Evolutionary conservation across 2,888 invertebrate species (phyloP).

Genomic region (Candidula unifasciata): DNA sequence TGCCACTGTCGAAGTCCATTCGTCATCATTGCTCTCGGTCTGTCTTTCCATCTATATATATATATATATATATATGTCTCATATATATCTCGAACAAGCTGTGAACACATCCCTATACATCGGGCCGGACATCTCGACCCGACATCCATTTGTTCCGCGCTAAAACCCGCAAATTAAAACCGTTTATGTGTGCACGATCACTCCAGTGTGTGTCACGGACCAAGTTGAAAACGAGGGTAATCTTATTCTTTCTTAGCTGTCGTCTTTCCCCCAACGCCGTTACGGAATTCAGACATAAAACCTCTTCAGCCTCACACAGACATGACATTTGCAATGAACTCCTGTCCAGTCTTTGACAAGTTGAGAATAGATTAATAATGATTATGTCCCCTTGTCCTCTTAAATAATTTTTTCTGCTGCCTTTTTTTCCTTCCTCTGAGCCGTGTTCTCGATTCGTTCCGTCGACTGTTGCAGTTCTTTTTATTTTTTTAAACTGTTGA

Average conservation of each 20-base stretch:
- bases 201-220: neutral
- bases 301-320: neutral
- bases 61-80: no score
- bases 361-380: neutral
- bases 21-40: no score
- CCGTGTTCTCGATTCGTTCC: no score
- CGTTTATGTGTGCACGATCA: slow-evolving; percentile 21
- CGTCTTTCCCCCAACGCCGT: neutral
- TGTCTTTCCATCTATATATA: no score
- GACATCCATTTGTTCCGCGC: no score
- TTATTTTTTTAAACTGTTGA: no score
- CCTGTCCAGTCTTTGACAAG: neutral
- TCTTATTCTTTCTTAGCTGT: neutral
- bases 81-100: no score
- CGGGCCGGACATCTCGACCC: no score
- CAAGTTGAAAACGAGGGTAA: neutral
- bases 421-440: neutral
- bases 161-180: slow-evolving; percentile 16
- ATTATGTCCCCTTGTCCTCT: neutral
- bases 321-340: neutral
- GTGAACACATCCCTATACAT: no score
- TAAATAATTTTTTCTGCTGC: no score
- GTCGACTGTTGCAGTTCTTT: no score
- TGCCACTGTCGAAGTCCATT: no score
- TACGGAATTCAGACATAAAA: neutral